Evolutionary conservation across 2,888 invertebrate species (phyloP).

Genomic region (Pollenia amentaria): DNA sequence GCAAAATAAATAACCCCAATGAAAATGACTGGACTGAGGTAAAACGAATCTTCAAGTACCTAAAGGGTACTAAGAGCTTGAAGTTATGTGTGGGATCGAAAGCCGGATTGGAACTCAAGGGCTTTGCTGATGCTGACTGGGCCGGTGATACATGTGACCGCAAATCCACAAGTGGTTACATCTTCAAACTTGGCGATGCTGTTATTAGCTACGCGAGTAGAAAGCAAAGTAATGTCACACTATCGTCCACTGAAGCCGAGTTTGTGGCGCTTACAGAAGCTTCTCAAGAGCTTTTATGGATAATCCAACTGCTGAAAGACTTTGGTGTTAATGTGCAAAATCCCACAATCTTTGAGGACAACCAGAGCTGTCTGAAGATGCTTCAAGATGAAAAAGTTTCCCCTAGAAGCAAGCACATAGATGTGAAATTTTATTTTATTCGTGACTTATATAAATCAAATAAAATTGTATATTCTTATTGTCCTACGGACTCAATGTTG

Average conservation of each 20-base stretch:
- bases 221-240: slow-evolving; percentile 33
- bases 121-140: slow-evolving; percentile 47
- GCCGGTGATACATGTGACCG: slow-evolving; percentile 26
- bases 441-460: no score
- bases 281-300: slow-evolving; percentile 43
- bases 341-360: slow-evolving; percentile 18
- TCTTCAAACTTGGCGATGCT: slow-evolving; percentile 40
- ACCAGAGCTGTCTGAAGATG: slow-evolving; percentile 45
- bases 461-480: no score
- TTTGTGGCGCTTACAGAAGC: slow-evolving; percentile 49
- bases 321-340: slow-evolving; percentile 8
- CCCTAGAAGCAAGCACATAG: slow-evolving; percentile 30
- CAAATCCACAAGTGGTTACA: slow-evolving; percentile 29
- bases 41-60: slow-evolving; percentile 37
- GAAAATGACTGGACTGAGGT: slow-evolving; percentile 44
- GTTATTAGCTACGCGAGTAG: slow-evolving; percentile 51
- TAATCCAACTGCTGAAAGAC: slow-evolving; percentile 38
- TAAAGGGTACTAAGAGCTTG: slow-evolving; percentile 28
- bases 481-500: no score
- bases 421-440: no score
- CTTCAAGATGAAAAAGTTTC: slow-evolving; percentile 39
- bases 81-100: slow-evolving; percentile 49
- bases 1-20: slow-evolving; percentile 28
- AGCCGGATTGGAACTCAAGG: background rate
- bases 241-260: slow-evolving; percentile 39